Conservation (phyloP, 2,888 invertebrate species). For the Petrolisthes manimaculis region DNA sequence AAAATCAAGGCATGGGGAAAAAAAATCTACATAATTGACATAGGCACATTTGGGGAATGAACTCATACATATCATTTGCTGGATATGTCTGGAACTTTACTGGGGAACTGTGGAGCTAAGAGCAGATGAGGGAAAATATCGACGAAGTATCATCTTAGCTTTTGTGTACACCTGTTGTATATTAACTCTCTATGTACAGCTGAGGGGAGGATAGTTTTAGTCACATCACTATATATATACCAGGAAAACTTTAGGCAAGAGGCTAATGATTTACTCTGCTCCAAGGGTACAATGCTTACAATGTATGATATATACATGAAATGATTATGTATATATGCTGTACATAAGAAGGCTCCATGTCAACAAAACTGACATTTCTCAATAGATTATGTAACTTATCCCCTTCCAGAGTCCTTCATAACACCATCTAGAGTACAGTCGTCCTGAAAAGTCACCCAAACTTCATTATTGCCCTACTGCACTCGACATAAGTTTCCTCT, state of each 20-base stretch:
- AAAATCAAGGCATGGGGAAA: too few relatives aligned
- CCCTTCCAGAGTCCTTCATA: too few relatives aligned
- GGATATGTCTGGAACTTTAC: not conserved
- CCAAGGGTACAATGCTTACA: not conserved
- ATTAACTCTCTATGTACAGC: constrained; percentile 2
- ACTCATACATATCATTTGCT: constrained; percentile 13
- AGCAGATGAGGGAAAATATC: not conserved
- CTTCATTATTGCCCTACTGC: too few relatives aligned
- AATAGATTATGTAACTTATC: too few relatives aligned
- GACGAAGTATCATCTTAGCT: not conserved
- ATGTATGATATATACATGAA: not conserved
- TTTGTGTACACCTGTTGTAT: not conserved
- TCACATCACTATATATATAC: not conserved
- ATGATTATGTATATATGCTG: constrained; percentile 6
- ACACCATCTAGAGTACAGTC: too few relatives aligned
- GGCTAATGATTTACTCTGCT: constrained; percentile 11
- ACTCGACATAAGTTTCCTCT: too few relatives aligned
- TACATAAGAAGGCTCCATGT: constrained; percentile 10
- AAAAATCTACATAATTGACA: not conserved
- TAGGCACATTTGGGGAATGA: constrained; percentile 48
- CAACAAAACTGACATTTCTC: too few relatives aligned
- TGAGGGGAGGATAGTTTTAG: not conserved
- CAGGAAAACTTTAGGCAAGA: constrained; percentile 4
- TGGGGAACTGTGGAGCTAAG: not conserved
- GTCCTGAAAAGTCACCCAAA: too few relatives aligned